Base-by-base conservation (phyloP, 2,797 vertebrate genomes). In the Miichthys miiuy region DNA sequence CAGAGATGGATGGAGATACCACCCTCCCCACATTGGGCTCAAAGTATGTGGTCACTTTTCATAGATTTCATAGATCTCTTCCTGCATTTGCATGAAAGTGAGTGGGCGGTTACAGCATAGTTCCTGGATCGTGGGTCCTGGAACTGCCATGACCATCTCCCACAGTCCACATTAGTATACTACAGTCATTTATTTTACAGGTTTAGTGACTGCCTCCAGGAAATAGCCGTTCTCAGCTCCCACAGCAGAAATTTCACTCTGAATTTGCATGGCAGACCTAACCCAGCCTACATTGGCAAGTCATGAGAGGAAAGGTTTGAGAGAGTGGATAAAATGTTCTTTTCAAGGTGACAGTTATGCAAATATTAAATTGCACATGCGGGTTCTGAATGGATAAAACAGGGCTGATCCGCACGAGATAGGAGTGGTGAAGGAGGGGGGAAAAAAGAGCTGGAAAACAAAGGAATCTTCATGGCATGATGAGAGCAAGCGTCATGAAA, bases 311-410 rank as follows among this genome's bases (percentile, higher is more conserved):
- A 18, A 79, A 87, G 68, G 58, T 78, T 57, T 41, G 58, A 47
- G 30, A 77, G 68, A 57, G 46, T 38, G 55, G 42, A 65, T 11
- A 77, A 70, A 17, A 38, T 75, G 56, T 85, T 86, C 77, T 80
- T 68, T 65, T 85, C 64, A 89, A 85, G 23, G 63, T 83, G 89
- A 91, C 92, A 91, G 93, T 94, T 94, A 94, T 94, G 93, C 92
- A 94, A 94, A 94, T 94, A 73, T 85, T 42, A 65, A 69, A 80
- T 75, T 68, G 30, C 71, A 74, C 68, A 67, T 25, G 48, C 38
- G 25, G 41, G 46, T 27, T 44, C 57, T n/a, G 67, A 55, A 67
- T 17, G 58, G 58, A 73, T 69, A 20, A 57, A 69, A 51, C 17
- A 23, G 14, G 21, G 72, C 2, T 6, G 52, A 27, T 23, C 2